Evolutionary conservation across 2,797 vertebrate genomes (phyloP).

Genomic region (Manis pentadactyla): DNA sequence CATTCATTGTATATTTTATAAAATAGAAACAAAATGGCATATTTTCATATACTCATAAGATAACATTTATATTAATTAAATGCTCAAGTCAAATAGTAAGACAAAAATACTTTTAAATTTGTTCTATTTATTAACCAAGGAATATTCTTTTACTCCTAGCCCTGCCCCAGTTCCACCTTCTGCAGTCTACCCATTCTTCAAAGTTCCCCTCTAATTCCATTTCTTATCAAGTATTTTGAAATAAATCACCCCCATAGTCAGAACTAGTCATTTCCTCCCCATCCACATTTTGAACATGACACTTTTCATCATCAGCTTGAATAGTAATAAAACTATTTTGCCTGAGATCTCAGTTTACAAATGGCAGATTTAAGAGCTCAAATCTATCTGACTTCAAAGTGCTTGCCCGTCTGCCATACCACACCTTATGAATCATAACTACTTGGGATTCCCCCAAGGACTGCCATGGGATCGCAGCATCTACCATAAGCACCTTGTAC

Average conservation of each 20-base stretch:
- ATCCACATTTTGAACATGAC: neutral
- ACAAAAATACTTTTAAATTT: slow-evolving; percentile 10
- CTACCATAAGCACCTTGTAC: neutral
- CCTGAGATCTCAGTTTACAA: neutral
- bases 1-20: neutral
- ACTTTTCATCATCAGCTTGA: neutral
- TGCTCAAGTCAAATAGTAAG: neutral
- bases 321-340: neutral
- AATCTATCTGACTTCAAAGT: neutral
- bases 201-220: neutral
- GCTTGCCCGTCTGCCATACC: neutral
- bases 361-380: neutral
- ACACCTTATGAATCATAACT: neutral
- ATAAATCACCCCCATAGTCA: neutral
- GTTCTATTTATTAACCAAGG: slow-evolving; percentile 25
- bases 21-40: neutral
- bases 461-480: neutral
- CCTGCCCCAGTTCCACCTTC: neutral
- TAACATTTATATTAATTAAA: slow-evolving; percentile 20
- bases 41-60: neutral
- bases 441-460: neutral
- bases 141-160: neutral
- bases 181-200: neutral
- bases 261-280: neutral
- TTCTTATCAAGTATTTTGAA: slow-evolving; percentile 3